phyloP scores from a whole-genome alignment of 2,888 invertebrate species.

The Notodonta ziczac region DNA sequence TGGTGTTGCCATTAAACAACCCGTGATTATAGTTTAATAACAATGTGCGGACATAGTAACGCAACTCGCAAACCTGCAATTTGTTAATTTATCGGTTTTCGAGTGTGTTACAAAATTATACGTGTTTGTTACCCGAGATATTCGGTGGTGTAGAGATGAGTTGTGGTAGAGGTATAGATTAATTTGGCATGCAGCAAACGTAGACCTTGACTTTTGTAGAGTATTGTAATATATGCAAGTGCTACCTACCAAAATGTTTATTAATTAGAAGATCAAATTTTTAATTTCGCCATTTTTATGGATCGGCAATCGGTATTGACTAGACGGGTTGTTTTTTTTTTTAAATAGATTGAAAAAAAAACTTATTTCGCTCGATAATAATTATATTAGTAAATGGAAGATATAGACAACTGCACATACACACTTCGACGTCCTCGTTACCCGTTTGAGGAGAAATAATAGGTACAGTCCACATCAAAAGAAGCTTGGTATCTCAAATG shows the following conservation, averaged over 20 bases:
- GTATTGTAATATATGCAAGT: conserved; percentile 24
- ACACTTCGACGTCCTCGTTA: too few species aligned
- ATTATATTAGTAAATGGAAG: too few species aligned
- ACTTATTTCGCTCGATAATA: neutral
- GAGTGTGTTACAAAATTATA: conserved; percentile 39
- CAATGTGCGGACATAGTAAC: conserved; percentile 6
- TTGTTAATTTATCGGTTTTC: conserved; percentile 30
- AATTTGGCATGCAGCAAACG: conserved; percentile 19
- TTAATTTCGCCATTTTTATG: neutral
- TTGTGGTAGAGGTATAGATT: conserved; percentile 31
- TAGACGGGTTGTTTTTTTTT: neutral
- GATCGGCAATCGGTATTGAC: neutral
- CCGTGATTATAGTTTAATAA: conserved; percentile 12
- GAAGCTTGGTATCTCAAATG: too few species aligned
- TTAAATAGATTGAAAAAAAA: neutral
- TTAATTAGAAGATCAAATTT: conserved; percentile 1
- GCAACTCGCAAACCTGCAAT: conserved; percentile 24
- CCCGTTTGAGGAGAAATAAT: too few species aligned
- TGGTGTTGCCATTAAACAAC: neutral
- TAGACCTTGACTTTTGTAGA: conserved; percentile 39
- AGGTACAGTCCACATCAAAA: too few species aligned
- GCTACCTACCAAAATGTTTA: conserved; percentile 10
- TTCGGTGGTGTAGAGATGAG: conserved; percentile 13
- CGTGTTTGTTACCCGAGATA: conserved; percentile 27
- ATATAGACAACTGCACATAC: too few species aligned